Evolutionary conservation across 1,140 invertebrate species (phyloP).

Genomic region (Reticulitermes speratus): DNA sequence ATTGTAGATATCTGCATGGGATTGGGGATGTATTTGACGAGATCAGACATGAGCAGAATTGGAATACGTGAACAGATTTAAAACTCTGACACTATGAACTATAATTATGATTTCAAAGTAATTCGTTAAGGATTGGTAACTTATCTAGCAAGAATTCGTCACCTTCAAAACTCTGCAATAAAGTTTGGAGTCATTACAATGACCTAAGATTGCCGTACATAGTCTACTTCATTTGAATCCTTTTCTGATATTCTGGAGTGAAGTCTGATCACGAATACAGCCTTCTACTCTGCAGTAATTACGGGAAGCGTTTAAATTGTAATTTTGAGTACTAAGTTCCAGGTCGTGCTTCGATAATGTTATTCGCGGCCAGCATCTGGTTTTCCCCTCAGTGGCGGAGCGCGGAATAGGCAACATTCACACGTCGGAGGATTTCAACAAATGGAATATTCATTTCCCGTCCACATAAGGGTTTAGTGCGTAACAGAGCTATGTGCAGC

Average conservation of each 20-base stretch:
- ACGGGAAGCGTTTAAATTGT: conserved; percentile 1
- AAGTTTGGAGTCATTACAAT: background rate
- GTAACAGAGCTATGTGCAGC: too few species aligned
- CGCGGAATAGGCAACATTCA: background rate
- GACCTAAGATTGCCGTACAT: background rate
- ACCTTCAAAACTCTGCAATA: background rate
- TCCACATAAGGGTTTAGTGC: too few species aligned
- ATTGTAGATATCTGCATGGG: too few species aligned
- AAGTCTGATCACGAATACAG: background rate
- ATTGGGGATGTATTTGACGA: too few species aligned
- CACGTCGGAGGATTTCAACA: background rate
- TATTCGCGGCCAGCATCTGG: background rate
- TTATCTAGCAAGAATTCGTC: background rate
- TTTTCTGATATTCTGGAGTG: background rate
- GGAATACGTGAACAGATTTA: background rate
- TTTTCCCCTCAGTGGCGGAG: background rate
- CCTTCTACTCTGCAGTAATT: background rate
- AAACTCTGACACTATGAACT: background rate
- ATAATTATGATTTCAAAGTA: background rate
- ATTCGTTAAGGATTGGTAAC: background rate
- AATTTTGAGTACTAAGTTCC: background rate
- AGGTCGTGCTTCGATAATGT: background rate
- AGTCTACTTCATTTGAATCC: background rate
- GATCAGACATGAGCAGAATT: background rate
- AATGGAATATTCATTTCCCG: background rate